Conservation (phyloP, 2,888 invertebrate species). For the Lycia hirtaria region DNA sequence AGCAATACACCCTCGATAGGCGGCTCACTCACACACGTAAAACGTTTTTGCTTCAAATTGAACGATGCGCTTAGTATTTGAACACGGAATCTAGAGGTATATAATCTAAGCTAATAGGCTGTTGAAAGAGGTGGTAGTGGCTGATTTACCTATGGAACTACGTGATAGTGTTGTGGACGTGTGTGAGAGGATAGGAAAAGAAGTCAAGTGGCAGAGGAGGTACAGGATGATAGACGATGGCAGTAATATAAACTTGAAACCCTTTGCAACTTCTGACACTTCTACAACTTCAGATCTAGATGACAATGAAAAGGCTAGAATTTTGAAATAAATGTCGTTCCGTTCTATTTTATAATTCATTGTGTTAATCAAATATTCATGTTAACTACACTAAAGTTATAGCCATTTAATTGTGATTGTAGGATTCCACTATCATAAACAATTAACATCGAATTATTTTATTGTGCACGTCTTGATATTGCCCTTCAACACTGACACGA, state of each 20-base stretch:
- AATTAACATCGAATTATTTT: too few species aligned
- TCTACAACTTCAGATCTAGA: slow-evolving; percentile 33
- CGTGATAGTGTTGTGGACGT: slow-evolving; percentile 60
- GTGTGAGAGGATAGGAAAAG: slow-evolving; percentile 60
- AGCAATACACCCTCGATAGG: too few species aligned
- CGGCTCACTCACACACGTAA: too few species aligned
- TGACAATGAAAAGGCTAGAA: slow-evolving; percentile 21
- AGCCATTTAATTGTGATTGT: too few species aligned
- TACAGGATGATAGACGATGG: slow-evolving; percentile 53
- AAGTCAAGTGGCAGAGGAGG: slow-evolving; percentile 58
- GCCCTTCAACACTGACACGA: too few species aligned
- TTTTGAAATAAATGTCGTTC: slow-evolving; percentile 22
- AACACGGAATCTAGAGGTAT: too few species aligned
- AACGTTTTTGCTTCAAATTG: too few species aligned
- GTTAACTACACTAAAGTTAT: too few species aligned
- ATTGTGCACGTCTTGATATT: neutral
- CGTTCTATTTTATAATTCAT: too few species aligned
- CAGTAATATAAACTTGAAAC: slow-evolving; percentile 31
- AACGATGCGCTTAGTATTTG: too few species aligned
- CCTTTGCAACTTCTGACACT: slow-evolving; percentile 20
- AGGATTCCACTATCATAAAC: too few species aligned
- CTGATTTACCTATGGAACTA: slow-evolving; percentile 65
- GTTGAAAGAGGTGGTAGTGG: slow-evolving; percentile 65
- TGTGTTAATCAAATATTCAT: too few species aligned
- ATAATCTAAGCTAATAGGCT: slow-evolving; percentile 58